Evolutionary conservation across 2,888 invertebrate genomes (phyloP).

Genomic region (Poecilus cupreus): DNA sequence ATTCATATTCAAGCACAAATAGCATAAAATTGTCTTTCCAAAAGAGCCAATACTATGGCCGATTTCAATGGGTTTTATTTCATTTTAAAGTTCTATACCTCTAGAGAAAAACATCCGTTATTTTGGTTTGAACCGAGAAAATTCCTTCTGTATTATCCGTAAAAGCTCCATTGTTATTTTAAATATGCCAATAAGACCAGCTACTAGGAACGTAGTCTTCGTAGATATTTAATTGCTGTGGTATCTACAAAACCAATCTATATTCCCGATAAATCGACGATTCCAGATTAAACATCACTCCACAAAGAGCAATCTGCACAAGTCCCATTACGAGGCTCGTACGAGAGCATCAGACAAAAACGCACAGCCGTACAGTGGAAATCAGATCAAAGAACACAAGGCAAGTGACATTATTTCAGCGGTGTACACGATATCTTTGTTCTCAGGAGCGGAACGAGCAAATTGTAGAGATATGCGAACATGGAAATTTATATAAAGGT

Average conservation of each 20-base stretch:
- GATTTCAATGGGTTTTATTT: no score
- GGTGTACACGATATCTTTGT: slow-evolving; percentile 6
- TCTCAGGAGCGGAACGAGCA: not conserved
- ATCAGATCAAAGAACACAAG: slow-evolving; percentile 50
- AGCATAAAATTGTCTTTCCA: no score
- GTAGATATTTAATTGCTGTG: no score
- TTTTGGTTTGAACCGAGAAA: no score
- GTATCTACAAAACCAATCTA: not conserved
- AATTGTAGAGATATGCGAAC: not conserved
- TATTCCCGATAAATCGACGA: not conserved
- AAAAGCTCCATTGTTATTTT: no score
- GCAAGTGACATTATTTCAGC: slow-evolving; percentile 42
- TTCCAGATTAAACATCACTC: not conserved
- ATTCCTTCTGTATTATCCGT: no score
- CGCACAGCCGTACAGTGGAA: slow-evolving; percentile 1
- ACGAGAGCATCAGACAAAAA: not conserved
- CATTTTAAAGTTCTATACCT: no score
- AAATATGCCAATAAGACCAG: no score
- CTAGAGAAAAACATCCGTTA: no score
- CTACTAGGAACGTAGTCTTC: no score
- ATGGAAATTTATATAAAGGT: not conserved
- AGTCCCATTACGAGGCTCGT: not conserved
- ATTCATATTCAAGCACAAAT: no score
- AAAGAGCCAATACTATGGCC: no score
- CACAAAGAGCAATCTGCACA: slow-evolving; percentile 12